Conservation (phyloP, 2,888 invertebrate genomes). For the Hypomecis punctinalis region DNA sequence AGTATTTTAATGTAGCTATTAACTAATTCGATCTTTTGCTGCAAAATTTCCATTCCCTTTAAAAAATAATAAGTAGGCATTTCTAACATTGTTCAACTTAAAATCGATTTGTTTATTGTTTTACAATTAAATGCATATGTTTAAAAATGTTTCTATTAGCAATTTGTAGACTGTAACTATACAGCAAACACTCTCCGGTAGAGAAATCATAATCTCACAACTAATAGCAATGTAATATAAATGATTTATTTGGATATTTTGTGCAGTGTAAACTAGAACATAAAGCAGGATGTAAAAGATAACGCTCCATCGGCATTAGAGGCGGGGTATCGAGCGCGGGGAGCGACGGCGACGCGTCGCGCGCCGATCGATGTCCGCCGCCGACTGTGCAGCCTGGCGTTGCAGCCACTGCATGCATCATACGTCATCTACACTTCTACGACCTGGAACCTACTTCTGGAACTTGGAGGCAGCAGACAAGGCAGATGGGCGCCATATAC, state of each 20-base stretch:
- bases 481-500: background rate
- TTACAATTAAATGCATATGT: no score
- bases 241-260: background rate
- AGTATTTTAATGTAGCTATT: no score
- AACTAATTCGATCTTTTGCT: no score
- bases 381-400: conserved; percentile 64
- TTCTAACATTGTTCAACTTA: no score
- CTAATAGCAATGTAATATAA: background rate
- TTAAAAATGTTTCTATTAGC: no score
- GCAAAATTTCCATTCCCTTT: no score
- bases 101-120: no score
- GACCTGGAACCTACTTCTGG: background rate
- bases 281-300: conserved; percentile 51
- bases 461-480: background rate
- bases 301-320: conserved; percentile 54
- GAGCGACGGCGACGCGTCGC: conserved; percentile 41
- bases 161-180: no score
- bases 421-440: conserved; percentile 38
- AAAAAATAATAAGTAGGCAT: no score
- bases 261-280: background rate
- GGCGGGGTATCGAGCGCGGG: conserved; percentile 44
- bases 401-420: conserved; percentile 67
- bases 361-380: conserved; percentile 76
- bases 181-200: no score
- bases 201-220: background rate